Evolutionary conservation across 2,113 vertebrate genomes (phyloP), one percentile per base, ranked within the genome.

Genomic region (Sorex araneus): DNA sequence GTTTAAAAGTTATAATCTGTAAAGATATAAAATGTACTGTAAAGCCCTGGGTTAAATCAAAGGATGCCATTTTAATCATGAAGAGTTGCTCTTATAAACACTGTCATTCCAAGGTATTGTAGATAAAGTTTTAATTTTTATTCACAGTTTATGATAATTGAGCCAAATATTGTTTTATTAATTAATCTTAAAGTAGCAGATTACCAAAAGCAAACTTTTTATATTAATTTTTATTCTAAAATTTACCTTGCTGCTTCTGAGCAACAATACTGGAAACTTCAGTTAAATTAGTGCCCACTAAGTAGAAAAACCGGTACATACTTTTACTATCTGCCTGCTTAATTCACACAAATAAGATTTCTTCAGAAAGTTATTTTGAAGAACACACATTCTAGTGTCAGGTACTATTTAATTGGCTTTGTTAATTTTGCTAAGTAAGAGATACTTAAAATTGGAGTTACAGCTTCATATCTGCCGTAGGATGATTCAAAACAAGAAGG

Each of bases 271-370:
- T 23, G 0, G 23, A 84, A 63, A 10, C 16, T 87, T 82, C 10
- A 25, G 30, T 50, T 78, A 81, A 1, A 57, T 28, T 90, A 8
- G 21, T 64, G 23, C 6, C 25, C 54, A 87, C 30, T 76, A 73
- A 91, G 57, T 50, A 47, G 43, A 25, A 64, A 66, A 54, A 40
- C 8, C 25, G 30, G 27, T 66, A 80, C 15, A 0, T 21, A 16
- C 21, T 57, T 76, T 88, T 60, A 64, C 11, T 78, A 57, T 16
- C 4, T 60, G 8, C 25, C 21, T 85, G 28, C 6, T 87, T 87
- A 88, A 78, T 64, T 93, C 3, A 64, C 83, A 71, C 27, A 45
- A 90, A 43, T 50, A 79, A 77, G 10, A 69, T 84, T 89, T 90
- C 77, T 15, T 93, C 76, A 28, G 27, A 77, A 87, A 87, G 21